phyloP scores from a whole-genome alignment of 2,888 invertebrate genomes.

The Belgica antarctica region DNA sequence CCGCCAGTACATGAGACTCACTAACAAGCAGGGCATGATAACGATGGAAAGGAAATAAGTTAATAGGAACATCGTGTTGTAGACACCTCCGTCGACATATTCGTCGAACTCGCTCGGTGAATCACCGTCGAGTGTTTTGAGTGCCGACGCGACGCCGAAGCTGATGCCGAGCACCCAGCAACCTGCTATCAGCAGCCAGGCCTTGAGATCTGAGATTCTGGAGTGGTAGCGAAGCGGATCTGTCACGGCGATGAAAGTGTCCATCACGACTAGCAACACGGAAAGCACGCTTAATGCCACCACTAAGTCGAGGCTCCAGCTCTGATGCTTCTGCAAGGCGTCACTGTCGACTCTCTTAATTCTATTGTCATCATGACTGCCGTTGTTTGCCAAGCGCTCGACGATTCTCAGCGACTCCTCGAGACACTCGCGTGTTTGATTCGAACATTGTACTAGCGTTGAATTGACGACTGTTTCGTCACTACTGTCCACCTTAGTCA shows the following conservation, averaged over 20 bases:
- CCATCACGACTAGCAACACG: conserved; percentile 55
- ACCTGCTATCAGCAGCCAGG: conserved; percentile 54
- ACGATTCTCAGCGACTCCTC: not conserved
- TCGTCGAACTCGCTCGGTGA: not conserved
- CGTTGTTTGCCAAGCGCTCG: not conserved
- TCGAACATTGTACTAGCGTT: conserved; percentile 19
- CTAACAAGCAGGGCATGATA: conserved; percentile 54
- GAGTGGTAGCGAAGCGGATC: conserved; percentile 62
- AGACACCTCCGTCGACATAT: conserved; percentile 35
- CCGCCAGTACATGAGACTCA: conserved; percentile 56
- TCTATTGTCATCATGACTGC: not conserved
- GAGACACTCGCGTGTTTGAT: conserved; percentile 31
- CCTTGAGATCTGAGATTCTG: conserved; percentile 55
- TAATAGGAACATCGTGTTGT: conserved; percentile 51
- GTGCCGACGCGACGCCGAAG: conserved; percentile 54
- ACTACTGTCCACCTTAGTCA: conserved; percentile 31
- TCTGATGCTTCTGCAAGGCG: conserved; percentile 22
- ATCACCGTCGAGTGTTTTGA: conserved; percentile 47
- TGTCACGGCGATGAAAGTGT: conserved; percentile 62
- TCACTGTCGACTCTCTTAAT: conserved; percentile 20
- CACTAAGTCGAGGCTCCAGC: conserved; percentile 38
- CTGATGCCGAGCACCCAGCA: conserved; percentile 54
- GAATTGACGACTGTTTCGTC: not conserved
- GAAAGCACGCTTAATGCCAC: conserved; percentile 49
- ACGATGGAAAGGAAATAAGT: conserved; percentile 54